Conservation (phyloP, 2,797 vertebrate species). For the Siniperca scherzeri region DNA sequence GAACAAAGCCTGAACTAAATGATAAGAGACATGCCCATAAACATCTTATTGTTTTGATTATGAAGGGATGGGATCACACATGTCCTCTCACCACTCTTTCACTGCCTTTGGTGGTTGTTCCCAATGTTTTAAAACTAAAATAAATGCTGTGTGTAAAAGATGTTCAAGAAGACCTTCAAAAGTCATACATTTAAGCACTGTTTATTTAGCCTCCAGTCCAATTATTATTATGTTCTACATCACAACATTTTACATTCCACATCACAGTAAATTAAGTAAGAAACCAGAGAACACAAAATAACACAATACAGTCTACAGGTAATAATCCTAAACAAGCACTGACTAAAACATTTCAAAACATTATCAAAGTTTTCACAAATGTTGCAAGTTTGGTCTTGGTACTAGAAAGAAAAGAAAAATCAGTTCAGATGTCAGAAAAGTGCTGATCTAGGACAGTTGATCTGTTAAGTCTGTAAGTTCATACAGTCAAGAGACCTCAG, state of each 20-base stretch:
- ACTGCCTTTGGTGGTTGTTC: slow-evolving; percentile 9
- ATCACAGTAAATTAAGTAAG: slow-evolving; percentile 76
- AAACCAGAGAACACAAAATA: slow-evolving; percentile 68
- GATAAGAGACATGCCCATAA: not conserved
- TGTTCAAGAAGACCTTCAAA: slow-evolving; percentile 19
- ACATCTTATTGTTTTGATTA: slow-evolving; percentile 13
- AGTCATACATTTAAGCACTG: slow-evolving; percentile 54
- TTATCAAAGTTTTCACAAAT: slow-evolving; percentile 82
- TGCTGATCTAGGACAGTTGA: slow-evolving; percentile 27
- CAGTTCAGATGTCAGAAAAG: slow-evolving; percentile 54
- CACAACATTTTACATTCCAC: slow-evolving; percentile 82
- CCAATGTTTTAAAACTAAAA: slow-evolving; percentile 1
- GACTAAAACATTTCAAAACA: slow-evolving; percentile 72
- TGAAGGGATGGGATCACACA: not conserved
- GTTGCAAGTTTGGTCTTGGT: slow-evolving; percentile 82
- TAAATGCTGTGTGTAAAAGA: slow-evolving; percentile 10
- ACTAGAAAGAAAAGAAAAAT: slow-evolving; percentile 74
- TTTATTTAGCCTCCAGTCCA: slow-evolving; percentile 81
- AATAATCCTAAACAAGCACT: slow-evolving; percentile 72
- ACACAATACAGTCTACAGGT: slow-evolving; percentile 72
- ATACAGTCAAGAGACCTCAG: not conserved
- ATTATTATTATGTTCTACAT: slow-evolving; percentile 71
- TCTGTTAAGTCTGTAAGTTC: not conserved
- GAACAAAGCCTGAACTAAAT: not conserved
- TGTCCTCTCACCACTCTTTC: not conserved